Base-by-base conservation (phyloP, 2,113 vertebrate species). In the Cheilinus undulatus region DNA sequence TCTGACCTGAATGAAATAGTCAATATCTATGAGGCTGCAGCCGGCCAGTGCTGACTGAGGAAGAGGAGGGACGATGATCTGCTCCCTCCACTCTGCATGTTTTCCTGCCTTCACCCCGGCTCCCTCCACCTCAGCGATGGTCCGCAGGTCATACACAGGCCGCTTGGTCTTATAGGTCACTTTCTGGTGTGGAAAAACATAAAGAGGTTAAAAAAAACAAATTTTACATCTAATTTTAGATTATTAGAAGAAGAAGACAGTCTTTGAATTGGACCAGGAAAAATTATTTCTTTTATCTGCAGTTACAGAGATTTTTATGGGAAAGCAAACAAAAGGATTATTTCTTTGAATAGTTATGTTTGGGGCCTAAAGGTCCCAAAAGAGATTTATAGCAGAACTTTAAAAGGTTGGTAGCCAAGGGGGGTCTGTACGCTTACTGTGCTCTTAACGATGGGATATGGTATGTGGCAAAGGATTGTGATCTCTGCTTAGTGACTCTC, bases 41-140 rank as follows among this genome's bases (percentile, higher is more conserved):
- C 97, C 95, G 0, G 93, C 92, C 15, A 99, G 89, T 1, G 88
- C 94, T 0, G 98, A 99, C 91, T 99, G 98, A 20, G 98, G 97
- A 78, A 99, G 89, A 0, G 97, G 95, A 0, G 98, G 98, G 15
- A 99, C 96, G 0, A 99, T 95, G 84, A 99, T 96, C 93, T 99
- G 97, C 86, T 99, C 97, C 52, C 82, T 95, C 98, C 98, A 99
- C 50, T 97, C 95, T 0, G 97, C 96, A 0, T 93, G 95, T 62
- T 96, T 96, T 85, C 98, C 98, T 11, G 95, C 97, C 80, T 98
- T 98, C 63, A 97, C 96, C 0, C 94, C 94, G 0, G 95, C 95
- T 3, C 97, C 97, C 80, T 98, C 97, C 73, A 99, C 96, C 78
- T 99, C 97, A 0, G 96, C 97, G 0, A 99, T 96, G 81, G 97